phyloP scores from a whole-genome alignment of 2,888 invertebrate genomes.

The Antheraea assamensis region DNA sequence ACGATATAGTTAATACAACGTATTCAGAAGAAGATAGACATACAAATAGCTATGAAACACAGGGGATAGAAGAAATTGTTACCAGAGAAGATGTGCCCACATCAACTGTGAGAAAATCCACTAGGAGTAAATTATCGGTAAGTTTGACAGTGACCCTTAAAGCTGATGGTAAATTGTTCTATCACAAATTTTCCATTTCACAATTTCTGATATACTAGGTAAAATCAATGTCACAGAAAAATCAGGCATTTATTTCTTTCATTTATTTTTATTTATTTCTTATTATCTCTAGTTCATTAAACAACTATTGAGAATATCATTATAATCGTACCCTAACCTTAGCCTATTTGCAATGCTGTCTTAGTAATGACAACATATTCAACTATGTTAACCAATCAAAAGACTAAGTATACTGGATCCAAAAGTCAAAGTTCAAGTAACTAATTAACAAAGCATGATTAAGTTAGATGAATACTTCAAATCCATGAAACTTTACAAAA shows the following conservation, averaged over 20 bases:
- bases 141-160: conserved; percentile 28
- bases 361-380: no score
- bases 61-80: neutral
- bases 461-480: neutral
- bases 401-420: no score
- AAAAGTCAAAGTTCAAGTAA: no score
- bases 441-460: no score
- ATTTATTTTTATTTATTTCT: no score
- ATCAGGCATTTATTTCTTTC: no score
- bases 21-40: conserved; percentile 1
- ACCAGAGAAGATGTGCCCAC: neutral
- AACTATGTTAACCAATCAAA: no score
- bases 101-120: conserved; percentile 23
- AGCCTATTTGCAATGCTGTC: no score
- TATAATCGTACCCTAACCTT: no score
- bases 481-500: neutral
- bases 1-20: neutral
- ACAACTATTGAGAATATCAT: no score
- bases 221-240: neutral
- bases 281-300: no score
- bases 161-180: neutral
- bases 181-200: neutral
- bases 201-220: neutral
- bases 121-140: conserved; percentile 45
- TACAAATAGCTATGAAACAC: neutral